A percentile compares a stretch with the other conserved stretches of the same genome.
These are phyloP conservation scores for Pissodes strobi DNA, from an alignment of 1,140 invertebrate species.

Conservation along the genomic window DNA sequence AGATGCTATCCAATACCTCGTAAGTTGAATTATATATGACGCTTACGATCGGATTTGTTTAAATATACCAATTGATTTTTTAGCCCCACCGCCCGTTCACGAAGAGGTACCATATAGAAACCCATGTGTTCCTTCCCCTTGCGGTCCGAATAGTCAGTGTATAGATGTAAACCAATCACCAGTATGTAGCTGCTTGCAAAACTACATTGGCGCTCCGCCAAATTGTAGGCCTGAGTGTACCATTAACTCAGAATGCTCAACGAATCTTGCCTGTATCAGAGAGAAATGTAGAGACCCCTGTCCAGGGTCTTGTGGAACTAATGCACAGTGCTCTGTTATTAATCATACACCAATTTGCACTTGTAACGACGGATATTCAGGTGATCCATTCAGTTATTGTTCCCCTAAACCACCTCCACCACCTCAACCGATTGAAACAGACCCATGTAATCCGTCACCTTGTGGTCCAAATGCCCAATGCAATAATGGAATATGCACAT, in stretches of 20 bases:
- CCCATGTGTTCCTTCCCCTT: slow-evolving; percentile 66
- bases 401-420: slow-evolving; percentile 57
- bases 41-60: too few relatives aligned
- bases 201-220: slow-evolving; percentile 49
- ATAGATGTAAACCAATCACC: slow-evolving; percentile 61
- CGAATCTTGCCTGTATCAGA: slow-evolving; percentile 68
- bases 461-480: too few relatives aligned
- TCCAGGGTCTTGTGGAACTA: slow-evolving; percentile 70
- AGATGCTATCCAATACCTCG: slow-evolving; percentile 59
- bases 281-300: slow-evolving; percentile 73
- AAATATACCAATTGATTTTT: slow-evolving; percentile 1
- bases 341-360: slow-evolving; percentile 72
- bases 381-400: slow-evolving; percentile 75
- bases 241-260: slow-evolving; percentile 70
- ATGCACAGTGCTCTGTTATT: slow-evolving; percentile 69
- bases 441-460: slow-evolving; percentile 72
- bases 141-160: slow-evolving; percentile 68
- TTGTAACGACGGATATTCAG: slow-evolving; percentile 69
- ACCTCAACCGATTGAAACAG: slow-evolving; percentile 50
- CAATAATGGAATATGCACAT: too few relatives aligned
- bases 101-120: slow-evolving; percentile 50
- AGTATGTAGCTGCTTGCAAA: slow-evolving; percentile 63
- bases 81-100: slow-evolving; percentile 42
- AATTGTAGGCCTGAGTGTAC: slow-evolving; percentile 68
- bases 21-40: slow-evolving; percentile 46